Evolutionary conservation across 2,797 vertebrate genomes (phyloP).

Genomic region (Poeciliopsis paucimaculata): DNA sequence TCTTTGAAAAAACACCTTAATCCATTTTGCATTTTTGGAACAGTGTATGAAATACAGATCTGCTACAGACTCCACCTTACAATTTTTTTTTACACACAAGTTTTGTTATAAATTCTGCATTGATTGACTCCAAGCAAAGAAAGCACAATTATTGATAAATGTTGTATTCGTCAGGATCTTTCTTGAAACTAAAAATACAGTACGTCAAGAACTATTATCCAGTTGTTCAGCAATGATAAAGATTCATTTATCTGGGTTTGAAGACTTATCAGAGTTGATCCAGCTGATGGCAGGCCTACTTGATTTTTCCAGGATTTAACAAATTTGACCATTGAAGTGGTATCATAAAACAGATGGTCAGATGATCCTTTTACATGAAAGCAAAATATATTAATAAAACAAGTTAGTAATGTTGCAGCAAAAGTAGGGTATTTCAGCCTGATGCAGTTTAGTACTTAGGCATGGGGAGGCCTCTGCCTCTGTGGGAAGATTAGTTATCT

Average conservation of each 20-base stretch:
- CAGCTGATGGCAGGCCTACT: background rate
- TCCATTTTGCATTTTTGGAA: background rate
- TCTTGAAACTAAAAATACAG: background rate
- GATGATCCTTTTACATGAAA: background rate
- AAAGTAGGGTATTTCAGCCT: background rate
- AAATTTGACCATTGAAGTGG: background rate
- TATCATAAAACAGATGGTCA: background rate
- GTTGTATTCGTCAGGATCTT: background rate
- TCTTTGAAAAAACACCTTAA: background rate
- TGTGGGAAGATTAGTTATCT: background rate
- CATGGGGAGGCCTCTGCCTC: background rate
- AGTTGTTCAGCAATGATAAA: background rate
- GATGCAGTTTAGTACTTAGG: background rate
- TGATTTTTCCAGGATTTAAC: background rate
- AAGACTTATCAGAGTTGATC: background rate
- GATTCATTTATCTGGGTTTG: background rate
- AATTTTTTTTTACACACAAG: background rate
- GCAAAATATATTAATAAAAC: background rate
- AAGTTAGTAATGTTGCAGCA: background rate
- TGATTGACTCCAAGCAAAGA: background rate
- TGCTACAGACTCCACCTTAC: background rate
- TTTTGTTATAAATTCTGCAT: background rate
- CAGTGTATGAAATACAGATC: background rate
- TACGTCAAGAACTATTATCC: background rate
- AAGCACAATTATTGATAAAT: background rate